These are phyloP conservation scores for Sus scrofa DNA, from an alignment of 2,113 vertebrate genomes.

Conservation along the genomic window T2T-Sscrofa CM000826.6:154993001-154993500, in stretches of 20 bases:
- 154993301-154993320: rapidly evolving
- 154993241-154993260: rapidly evolving
- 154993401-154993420: neutral
- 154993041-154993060: neutral
- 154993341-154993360: rapidly evolving
- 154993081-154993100: neutral
- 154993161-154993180: rapidly evolving
- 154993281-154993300: rapidly evolving
- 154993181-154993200: neutral
- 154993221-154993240: neutral
- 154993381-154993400: too few relatives aligned
- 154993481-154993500: too few relatives aligned
- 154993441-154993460: too few relatives aligned
- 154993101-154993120: neutral
- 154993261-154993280: rapidly evolving
- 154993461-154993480: too few relatives aligned
- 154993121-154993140: neutral
- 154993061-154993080: neutral
- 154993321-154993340: rapidly evolving
- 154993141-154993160: neutral
- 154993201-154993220: neutral
- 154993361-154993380: neutral
- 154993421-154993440: neutral
- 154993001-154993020: neutral
- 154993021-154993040: neutral